Evolutionary conservation across 2,797 vertebrate genomes (phyloP).

Genomic region (Melanotaenia maccullochi): DNA sequence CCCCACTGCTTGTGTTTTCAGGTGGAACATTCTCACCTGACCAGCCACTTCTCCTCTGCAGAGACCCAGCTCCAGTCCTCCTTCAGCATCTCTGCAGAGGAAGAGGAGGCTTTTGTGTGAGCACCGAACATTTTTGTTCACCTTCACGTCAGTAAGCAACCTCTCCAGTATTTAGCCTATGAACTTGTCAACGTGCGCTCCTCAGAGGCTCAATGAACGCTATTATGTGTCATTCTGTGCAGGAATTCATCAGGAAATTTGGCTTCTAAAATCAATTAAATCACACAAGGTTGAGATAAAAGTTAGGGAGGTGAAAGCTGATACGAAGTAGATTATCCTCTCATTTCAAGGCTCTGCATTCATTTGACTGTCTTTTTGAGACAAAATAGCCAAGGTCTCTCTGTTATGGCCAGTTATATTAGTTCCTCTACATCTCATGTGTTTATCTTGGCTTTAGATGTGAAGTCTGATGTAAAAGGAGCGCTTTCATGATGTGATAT

Average conservation of each 20-base stretch:
- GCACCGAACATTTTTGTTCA: conserved; percentile 52
- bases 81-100: conserved; percentile 32
- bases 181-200: conserved; percentile 45
- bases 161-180: conserved; percentile 49
- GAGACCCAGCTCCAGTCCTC: conserved; percentile 43
- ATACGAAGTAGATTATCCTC: conserved; percentile 65
- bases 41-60: conserved; percentile 46
- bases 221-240: conserved; percentile 42
- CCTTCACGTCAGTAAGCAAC: conserved; percentile 51
- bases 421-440: conserved; percentile 44
- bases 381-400: conserved; percentile 74
- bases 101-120: conserved; percentile 40
- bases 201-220: conserved; percentile 18
- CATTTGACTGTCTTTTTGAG: conserved; percentile 63
- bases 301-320: conserved; percentile 74
- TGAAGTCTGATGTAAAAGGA: conserved; percentile 50
- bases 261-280: conserved; percentile 71
- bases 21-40: conserved; percentile 67
- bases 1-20: conserved; percentile 68
- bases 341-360: conserved; percentile 68
- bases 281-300: conserved; percentile 57
- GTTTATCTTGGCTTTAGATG: conserved; percentile 59
- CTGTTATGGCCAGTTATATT: conserved; percentile 64
- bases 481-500: conserved; percentile 32
- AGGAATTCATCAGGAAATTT: conserved; percentile 55